Evolutionary conservation across 1,140 invertebrate species (phyloP), one percentile per base, ranked within the genome.

Genomic region (Tetramorium simillimum): DNA sequence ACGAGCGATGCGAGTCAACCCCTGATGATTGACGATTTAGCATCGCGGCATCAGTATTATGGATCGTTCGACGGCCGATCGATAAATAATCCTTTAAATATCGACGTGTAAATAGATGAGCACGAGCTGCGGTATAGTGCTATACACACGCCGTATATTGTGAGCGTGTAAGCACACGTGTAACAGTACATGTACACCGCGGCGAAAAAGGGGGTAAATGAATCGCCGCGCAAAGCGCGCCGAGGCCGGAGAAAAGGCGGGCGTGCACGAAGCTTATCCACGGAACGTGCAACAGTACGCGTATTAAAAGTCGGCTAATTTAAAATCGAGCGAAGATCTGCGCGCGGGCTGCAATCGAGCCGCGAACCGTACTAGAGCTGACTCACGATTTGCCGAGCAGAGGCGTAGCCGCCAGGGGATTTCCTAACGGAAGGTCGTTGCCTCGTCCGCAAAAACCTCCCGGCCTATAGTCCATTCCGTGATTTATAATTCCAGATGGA

Each of bases 281-380:
- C 84, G 88, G 70, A 90, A 91, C 92, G 90, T 91, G 92, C 91
- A 92, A 92, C 91, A 90, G 89, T 91, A 89, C 87, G 88, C 88
- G 90, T 91, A 91, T 92, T 92, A 92, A 92, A 92, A 92, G 85
- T 92, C 87, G 90, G 92, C 89, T 92, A 92, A 93, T 93, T 92
- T 93, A 92, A 92, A 91, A 92, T 92, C 92, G 91, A 93, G 92
- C 92, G 91, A 92, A 91, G 92, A 93, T 93, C 87, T 89, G 89
- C 80, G 82, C 89, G 51, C 87, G 65, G 62, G 75, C 85, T 56
- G 76, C 77, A 86, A 87, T 90, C 85, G 88, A 86, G 87, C 88
- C 65, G 88, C 86, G 89, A 89, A 86, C 84, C 80, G 82, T 70
- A 73, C 89, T 85, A 86, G 86, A 85, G 92, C 92, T 92, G 91